Evolutionary conservation across 2,888 invertebrate genomes (phyloP).

Genomic region (Caenorhabditis sp.): DNA sequence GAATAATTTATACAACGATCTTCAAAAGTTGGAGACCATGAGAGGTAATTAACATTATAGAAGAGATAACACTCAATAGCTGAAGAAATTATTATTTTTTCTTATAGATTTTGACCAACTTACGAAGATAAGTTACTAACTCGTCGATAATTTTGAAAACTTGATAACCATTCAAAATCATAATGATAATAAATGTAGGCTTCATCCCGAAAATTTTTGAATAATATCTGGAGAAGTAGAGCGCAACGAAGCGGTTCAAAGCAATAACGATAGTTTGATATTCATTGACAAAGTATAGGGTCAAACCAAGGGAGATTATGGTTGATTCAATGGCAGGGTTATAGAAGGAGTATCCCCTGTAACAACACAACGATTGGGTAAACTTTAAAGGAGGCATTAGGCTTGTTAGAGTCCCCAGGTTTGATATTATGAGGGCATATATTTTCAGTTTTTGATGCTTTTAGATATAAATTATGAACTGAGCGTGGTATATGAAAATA

Average conservation of each 20-base stretch:
- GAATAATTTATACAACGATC: not conserved
- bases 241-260: slow-evolving; percentile 21
- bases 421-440: too few relatives aligned
- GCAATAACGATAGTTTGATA: slow-evolving; percentile 22
- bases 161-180: not conserved
- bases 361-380: too few relatives aligned
- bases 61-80: not conserved
- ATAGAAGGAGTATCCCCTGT: slow-evolving; percentile 20
- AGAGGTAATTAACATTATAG: not conserved
- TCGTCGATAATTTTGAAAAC: not conserved
- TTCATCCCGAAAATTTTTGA: slow-evolving; percentile 13
- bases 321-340: slow-evolving; percentile 23
- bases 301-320: slow-evolving; percentile 11
- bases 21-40: not conserved
- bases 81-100: not conserved
- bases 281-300: slow-evolving; percentile 24
- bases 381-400: too few relatives aligned
- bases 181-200: not conserved
- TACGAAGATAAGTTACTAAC: too few relatives aligned
- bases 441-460: too few relatives aligned
- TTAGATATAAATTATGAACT: too few relatives aligned
- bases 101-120: not conserved
- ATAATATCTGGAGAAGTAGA: slow-evolving; percentile 23
- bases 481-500: too few relatives aligned
- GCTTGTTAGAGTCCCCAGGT: too few relatives aligned